Percentiles rank a stretch among this genome's conserved stretches.
Evolutionary conservation across 2,888 invertebrate genomes (phyloP).

Genomic region (Timema podura): DNA sequence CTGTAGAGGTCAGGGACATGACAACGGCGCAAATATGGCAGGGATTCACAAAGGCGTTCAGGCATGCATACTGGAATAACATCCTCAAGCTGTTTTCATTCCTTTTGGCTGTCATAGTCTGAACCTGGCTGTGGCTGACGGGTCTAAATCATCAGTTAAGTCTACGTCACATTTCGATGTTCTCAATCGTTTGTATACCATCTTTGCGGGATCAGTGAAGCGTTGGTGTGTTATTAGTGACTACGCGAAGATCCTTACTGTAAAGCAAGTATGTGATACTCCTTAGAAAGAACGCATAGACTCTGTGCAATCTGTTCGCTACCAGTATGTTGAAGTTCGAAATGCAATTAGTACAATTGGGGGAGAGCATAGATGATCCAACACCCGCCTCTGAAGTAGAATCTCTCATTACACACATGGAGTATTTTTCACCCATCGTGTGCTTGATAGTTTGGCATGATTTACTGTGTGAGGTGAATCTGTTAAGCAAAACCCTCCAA

Average conservation of each 20-base stretch:
- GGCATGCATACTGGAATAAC: conserved; percentile 22
- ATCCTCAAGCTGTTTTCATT: conserved; percentile 27
- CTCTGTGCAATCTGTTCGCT: not conserved
- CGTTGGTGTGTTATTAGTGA: conserved; percentile 4
- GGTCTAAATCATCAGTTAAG: conserved; percentile 30
- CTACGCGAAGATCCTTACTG: not conserved
- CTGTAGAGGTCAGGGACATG: conserved; percentile 32
- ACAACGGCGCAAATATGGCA: conserved; percentile 32
- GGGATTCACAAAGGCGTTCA: conserved; percentile 32
- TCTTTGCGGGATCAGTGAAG: not conserved
- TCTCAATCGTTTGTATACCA: not conserved
- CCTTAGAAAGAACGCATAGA: not conserved
- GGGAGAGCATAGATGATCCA: not conserved
- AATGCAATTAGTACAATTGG: not conserved
- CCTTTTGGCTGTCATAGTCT: conserved; percentile 30
- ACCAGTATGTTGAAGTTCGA: not conserved
- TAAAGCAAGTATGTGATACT: not conserved
- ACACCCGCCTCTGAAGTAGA: no score
- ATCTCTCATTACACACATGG: no score
- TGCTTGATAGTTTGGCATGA: not conserved
- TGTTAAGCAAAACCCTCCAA: not conserved
- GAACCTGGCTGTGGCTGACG: conserved; percentile 27
- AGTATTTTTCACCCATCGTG: no score
- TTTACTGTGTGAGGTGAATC: not conserved
- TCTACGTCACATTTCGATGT: conserved; percentile 30